Conservation (phyloP, 2,113 vertebrate genomes). For the Plectropomus leopardus region DNA sequence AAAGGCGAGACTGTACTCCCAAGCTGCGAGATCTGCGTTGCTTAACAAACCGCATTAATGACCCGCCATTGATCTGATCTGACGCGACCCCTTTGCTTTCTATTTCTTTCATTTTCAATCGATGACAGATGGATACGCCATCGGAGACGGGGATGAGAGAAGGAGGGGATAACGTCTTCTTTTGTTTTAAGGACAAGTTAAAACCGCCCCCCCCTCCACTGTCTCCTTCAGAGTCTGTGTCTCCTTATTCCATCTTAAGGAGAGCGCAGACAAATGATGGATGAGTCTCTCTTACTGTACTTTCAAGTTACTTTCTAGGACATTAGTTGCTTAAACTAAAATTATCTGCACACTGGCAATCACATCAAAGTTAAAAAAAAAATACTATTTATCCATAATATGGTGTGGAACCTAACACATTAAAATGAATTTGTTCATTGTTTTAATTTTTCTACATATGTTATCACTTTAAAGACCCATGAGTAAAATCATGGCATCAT, state of each 20-base stretch:
- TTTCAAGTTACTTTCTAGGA: constrained; percentile 65
- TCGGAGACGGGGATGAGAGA: constrained; percentile 79
- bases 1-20: constrained; percentile 84
- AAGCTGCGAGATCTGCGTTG: constrained; percentile 82
- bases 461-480: neutral
- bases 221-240: constrained; percentile 72
- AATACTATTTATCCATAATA: constrained; percentile 22
- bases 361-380: no score
- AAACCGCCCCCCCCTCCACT: constrained; percentile 73
- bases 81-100: constrained; percentile 79
- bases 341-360: constrained; percentile 28
- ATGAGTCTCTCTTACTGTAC: constrained; percentile 67
- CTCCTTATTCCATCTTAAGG: constrained; percentile 69
- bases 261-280: constrained; percentile 64
- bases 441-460: constrained; percentile 31
- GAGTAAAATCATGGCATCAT: constrained; percentile 29
- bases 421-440: constrained; percentile 32
- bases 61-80: constrained; percentile 83
- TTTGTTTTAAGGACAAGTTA: constrained; percentile 87
- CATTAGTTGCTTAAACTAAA: constrained; percentile 30
- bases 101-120: constrained; percentile 86
- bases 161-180: constrained; percentile 84
- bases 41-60: constrained; percentile 87
- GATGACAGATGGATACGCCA: constrained; percentile 82
- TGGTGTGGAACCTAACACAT: neutral